Conservation (phyloP, 2,113 vertebrate species). For the Hemibagrus wyckioides region DNA sequence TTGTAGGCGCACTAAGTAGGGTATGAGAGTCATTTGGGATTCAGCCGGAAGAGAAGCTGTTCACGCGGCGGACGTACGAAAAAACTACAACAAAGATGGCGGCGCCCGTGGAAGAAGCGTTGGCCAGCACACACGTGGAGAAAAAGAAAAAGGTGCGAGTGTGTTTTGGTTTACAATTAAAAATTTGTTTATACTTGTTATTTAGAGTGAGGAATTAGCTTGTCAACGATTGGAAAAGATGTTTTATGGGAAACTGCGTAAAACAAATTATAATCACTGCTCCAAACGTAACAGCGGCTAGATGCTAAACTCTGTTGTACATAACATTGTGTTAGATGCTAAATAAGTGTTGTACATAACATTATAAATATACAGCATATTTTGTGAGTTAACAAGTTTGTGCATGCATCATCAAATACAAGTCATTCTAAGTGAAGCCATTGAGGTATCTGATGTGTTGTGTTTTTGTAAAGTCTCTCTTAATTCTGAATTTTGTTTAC, state of each 20-base stretch:
- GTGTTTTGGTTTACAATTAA: neutral
- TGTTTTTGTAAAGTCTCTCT: neutral
- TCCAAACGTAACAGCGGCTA: neutral
- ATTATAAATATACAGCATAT: neutral
- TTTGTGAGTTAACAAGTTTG: neutral
- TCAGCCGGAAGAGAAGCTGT: neutral
- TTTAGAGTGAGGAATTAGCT: neutral
- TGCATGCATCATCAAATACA: neutral
- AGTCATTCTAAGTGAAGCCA: neutral
- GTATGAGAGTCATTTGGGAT: neutral
- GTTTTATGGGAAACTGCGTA: neutral
- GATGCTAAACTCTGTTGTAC: neutral
- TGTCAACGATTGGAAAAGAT: neutral
- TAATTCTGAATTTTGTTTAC: neutral
- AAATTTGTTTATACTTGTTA: neutral
- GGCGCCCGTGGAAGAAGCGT: conserved; percentile 8
- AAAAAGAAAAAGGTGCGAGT: conserved; percentile 67
- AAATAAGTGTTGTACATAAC: neutral
- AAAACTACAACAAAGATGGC: conserved; percentile 76
- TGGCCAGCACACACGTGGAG: conserved; percentile 67
- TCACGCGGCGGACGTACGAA: conserved; percentile 1
- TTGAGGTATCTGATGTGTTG: neutral
- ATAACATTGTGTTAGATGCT: too few relatives aligned
- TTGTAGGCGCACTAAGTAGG: neutral
- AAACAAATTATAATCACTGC: neutral